Evolutionary conservation across 2,888 invertebrate species (phyloP).

Genomic region (Zygothrica quintamaculata): DNA sequence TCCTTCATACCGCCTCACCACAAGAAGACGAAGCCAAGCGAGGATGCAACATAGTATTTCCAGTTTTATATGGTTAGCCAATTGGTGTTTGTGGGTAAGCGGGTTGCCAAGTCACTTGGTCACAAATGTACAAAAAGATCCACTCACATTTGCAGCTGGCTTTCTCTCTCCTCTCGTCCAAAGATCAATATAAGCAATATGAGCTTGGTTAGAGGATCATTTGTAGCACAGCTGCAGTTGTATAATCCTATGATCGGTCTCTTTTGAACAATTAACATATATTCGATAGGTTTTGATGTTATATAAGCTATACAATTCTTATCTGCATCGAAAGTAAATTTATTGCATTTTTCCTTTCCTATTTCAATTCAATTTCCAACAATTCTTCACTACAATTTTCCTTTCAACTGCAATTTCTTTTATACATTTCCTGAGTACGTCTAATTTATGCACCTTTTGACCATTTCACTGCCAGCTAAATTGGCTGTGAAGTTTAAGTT

Average conservation of each 20-base stretch:
- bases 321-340: too few species aligned
- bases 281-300: constrained; percentile 15
- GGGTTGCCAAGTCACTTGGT: constrained; percentile 64
- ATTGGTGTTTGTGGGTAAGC: constrained; percentile 59
- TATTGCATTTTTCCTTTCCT: neutral
- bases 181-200: constrained; percentile 9
- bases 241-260: too few species aligned
- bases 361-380: neutral
- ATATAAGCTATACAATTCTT: too few species aligned
- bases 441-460: constrained; percentile 41
- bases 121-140: constrained; percentile 20
- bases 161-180: constrained; percentile 55
- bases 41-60: constrained; percentile 62
- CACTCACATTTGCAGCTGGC: constrained; percentile 37
- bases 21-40: constrained; percentile 53
- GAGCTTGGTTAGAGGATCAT: constrained; percentile 35
- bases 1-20: neutral
- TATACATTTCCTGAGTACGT: constrained; percentile 18
- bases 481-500: constrained; percentile 49
- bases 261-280: constrained; percentile 43
- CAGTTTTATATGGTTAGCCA: constrained; percentile 59
- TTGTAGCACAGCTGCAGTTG: constrained; percentile 41
- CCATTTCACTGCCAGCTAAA: constrained; percentile 37
- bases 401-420: neutral
- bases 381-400: constrained; percentile 7